Percentiles rank a stretch among this genome's conserved stretches.
Evolutionary conservation across 2,888 invertebrate species (phyloP).

Genomic region (Oxycera nigricornis): DNA sequence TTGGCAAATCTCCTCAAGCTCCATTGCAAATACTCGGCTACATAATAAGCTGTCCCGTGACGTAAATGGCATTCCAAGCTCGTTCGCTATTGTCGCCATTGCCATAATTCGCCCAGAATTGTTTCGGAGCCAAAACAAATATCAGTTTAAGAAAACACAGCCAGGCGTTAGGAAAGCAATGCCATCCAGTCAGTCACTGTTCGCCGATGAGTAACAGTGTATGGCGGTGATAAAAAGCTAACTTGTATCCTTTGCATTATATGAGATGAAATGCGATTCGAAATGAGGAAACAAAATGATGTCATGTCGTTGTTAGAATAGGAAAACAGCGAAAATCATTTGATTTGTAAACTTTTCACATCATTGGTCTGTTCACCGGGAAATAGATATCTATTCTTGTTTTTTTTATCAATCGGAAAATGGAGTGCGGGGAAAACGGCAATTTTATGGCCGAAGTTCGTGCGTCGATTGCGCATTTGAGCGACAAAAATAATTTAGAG

Average conservation of each 20-base stretch:
- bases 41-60: neutral
- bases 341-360: neutral
- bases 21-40: neutral
- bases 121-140: slow-evolving; percentile 1
- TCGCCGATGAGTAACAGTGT: neutral
- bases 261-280: neutral
- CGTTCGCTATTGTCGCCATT: neutral
- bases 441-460: neutral
- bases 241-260: neutral
- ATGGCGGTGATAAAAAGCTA: neutral
- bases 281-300: neutral
- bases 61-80: neutral
- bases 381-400: neutral
- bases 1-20: neutral
- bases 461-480: neutral
- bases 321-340: neutral
- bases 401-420: neutral
- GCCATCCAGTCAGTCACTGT: neutral
- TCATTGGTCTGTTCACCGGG: neutral
- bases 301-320: neutral
- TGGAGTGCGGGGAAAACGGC: neutral
- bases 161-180: neutral
- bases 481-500: slow-evolving; percentile 8
- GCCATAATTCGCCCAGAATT: neutral
- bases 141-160: neutral